phyloP scores from a whole-genome alignment of 2,888 invertebrate species.

The Argynnis bischoffii region DNA sequence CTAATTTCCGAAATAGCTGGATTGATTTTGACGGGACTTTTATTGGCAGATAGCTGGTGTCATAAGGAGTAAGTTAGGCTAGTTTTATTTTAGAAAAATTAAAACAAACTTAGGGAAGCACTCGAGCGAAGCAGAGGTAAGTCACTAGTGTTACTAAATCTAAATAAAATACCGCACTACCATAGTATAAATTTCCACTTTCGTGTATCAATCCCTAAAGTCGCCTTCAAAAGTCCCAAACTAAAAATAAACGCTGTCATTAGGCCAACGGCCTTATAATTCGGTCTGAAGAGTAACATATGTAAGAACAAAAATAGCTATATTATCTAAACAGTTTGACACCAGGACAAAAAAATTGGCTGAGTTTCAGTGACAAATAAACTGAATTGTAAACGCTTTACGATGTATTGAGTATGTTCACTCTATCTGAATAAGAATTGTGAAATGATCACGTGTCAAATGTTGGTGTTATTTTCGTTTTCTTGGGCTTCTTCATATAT shows the following conservation, averaged over 20 bases:
- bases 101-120: too few species aligned
- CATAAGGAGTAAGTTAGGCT: too few species aligned
- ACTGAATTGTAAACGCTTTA: conserved; percentile 7
- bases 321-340: conserved; percentile 73
- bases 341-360: conserved; percentile 62
- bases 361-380: conserved; percentile 54
- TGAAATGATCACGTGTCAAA: too few species aligned
- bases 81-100: too few species aligned
- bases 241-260: conserved; percentile 73
- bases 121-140: too few species aligned
- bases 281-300: conserved; percentile 77
- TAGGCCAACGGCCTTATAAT: conserved; percentile 82
- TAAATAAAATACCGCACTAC: conserved; percentile 30
- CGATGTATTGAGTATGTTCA: conserved; percentile 35
- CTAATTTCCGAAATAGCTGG: too few species aligned
- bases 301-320: conserved; percentile 76
- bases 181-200: conserved; percentile 25
- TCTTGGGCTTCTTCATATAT: too few species aligned
- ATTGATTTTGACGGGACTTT: too few species aligned
- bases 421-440: too few species aligned
- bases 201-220: conserved; percentile 52
- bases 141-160: conserved; percentile 13
- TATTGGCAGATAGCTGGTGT: too few species aligned
- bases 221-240: conserved; percentile 64
- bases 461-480: too few species aligned